phyloP scores from a whole-genome alignment of 2,888 invertebrate species.

The Drosophila mimica region DNA sequence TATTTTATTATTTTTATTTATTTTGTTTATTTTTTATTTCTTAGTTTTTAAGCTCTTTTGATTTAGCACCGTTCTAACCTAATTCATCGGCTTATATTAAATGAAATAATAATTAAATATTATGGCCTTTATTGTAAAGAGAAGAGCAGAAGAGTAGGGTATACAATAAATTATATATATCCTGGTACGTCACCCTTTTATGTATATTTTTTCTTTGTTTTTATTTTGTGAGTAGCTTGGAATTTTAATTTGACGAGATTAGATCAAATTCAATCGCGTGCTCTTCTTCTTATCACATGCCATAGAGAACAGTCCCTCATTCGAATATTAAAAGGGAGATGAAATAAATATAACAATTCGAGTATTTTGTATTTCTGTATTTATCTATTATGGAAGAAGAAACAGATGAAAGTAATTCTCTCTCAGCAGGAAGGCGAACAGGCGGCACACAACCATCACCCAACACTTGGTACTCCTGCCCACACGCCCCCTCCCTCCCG shows the following conservation, averaged over 20 bases:
- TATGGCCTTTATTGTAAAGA: not conserved
- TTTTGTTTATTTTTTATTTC: not conserved
- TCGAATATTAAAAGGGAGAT: slow-evolving; percentile 28
- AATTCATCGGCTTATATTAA: not conserved
- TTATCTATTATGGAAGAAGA: not conserved
- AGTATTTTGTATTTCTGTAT: slow-evolving; percentile 16
- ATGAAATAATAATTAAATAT: not conserved
- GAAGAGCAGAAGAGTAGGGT: not conserved
- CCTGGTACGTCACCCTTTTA: slow-evolving; percentile 12
- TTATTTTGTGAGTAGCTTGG: not conserved
- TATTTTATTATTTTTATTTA: not conserved
- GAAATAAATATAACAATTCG: slow-evolving; percentile 16
- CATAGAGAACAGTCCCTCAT: slow-evolving; percentile 8
- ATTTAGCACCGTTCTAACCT: not conserved
- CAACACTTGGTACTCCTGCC: not conserved
- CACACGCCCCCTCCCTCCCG: too few species aligned
- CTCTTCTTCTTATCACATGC: slow-evolving; percentile 23
- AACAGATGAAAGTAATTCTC: slow-evolving; percentile 56
- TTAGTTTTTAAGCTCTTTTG: not conserved
- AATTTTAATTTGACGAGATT: slow-evolving; percentile 69
- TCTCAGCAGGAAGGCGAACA: slow-evolving; percentile 57
- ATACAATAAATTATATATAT: not conserved
- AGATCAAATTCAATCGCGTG: slow-evolving; percentile 44
- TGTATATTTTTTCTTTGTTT: not conserved
- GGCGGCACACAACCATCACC: slow-evolving; percentile 25